Evolutionary conservation across 1,140 invertebrate species (phyloP), one percentile per base, ranked within the genome.

Genomic region (Drosophila ficusphila): DNA sequence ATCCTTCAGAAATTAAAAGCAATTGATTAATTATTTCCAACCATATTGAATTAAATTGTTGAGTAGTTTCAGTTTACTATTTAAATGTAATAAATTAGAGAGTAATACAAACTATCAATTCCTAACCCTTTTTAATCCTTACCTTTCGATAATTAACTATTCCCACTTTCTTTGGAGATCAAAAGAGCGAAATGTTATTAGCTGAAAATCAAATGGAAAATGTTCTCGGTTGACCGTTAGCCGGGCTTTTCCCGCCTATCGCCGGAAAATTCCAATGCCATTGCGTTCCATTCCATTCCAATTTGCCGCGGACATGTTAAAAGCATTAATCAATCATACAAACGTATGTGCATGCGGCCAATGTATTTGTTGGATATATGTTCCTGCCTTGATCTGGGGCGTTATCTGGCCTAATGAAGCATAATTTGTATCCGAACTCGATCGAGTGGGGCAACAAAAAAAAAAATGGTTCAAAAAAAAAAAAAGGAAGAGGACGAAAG

Each of bases 361-460:
- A 54, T 34, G 56, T 60, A 57, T 48, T 60, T 42, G 53, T 2
- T 34, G 53, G 53, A 62, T 44, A 58, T 52, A 67, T 42, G 57
- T 76, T 70, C 18, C 54, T 61, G 76, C 68, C 83, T 62, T 76
- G 61, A 82, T 64, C 75, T 88, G 81, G 77, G 79, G 79, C 79
- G 83, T 90, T 90, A 90, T 90, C 89, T 78, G 69, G 64, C 69
- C 79, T 90, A 90, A 90, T 90, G 89, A 85, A 61, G 81, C 88
- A 52, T 85, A 90, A 90, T 90, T 89, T 90, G 82, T 90, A 67
- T 67, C 52, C 48, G 11, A 67, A 51, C 58, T 42, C 18, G 25
- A 61, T 18, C 27, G 19, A 8, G 21, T 14, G 27, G 9, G 47
- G n/a, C n/a, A n/a, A n/a, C n/a, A n/a, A n/a, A n/a, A n/a, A n/a